These are phyloP conservation scores for Podiceps cristatus DNA, from an alignment of 2,113 vertebrate genomes.

Conservation along the genomic window DNA sequence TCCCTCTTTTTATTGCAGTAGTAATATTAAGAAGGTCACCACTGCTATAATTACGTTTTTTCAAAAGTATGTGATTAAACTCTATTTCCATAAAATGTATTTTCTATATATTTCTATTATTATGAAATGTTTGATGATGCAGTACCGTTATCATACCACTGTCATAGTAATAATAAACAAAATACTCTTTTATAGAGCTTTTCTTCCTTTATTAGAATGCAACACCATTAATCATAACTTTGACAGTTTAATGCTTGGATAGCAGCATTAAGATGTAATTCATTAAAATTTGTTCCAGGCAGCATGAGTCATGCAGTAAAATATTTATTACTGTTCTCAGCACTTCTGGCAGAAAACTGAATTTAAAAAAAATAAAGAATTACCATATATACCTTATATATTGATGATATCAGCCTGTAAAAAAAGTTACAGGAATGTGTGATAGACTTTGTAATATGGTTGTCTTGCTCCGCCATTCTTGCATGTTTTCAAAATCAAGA, in stretches of 20 bases:
- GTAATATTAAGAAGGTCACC: neutral
- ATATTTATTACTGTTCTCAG: slow-evolving; percentile 74
- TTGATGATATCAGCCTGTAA: neutral
- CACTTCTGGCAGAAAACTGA: slow-evolving; percentile 35
- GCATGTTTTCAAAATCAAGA: neutral
- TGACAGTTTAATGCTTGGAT: slow-evolving; percentile 65
- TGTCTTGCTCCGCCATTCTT: neutral
- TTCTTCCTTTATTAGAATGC: slow-evolving; percentile 38
- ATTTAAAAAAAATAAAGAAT: neutral
- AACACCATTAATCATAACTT: slow-evolving; percentile 66
- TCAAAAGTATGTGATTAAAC: neutral
- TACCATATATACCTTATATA: neutral
- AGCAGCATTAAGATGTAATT: slow-evolving; percentile 65
- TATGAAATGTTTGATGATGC: slow-evolving; percentile 23
- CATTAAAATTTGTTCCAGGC: slow-evolving; percentile 72
- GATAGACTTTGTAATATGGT: neutral
- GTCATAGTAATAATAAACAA: neutral
- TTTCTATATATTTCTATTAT: slow-evolving; percentile 7
- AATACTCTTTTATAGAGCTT: slow-evolving; percentile 4
- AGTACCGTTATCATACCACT: neutral
- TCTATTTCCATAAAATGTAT: neutral
- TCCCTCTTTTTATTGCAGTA: neutral
- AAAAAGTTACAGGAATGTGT: neutral
- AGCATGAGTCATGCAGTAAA: slow-evolving; percentile 56
- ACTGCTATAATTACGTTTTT: neutral